A percentile compares a stretch with the other conserved stretches of the same genome.
Conservation (phyloP, 2,888 invertebrate genomes). For the Drosophila histrio region DNA sequence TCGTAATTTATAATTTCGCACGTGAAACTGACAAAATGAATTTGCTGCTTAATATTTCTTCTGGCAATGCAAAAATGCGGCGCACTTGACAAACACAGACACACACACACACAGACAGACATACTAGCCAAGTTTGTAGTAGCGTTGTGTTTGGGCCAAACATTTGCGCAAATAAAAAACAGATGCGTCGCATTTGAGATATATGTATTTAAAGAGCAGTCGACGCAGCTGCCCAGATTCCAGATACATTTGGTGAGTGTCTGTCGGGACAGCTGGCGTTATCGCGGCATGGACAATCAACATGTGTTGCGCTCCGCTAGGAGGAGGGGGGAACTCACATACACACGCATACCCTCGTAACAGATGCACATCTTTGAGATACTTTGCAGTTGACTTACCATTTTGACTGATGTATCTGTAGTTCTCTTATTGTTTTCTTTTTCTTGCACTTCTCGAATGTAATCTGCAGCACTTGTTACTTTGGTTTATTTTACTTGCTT, state of each 20-base stretch:
- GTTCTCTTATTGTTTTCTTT: not conserved
- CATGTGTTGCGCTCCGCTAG: slow-evolving; percentile 65
- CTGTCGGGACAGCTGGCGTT: slow-evolving; percentile 64
- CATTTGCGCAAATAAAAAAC: slow-evolving; percentile 73
- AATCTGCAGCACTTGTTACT: not conserved
- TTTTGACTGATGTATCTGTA: slow-evolving; percentile 29
- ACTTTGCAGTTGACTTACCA: slow-evolving; percentile 59
- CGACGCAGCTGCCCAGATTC: slow-evolving; percentile 46
- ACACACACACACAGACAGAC: not conserved
- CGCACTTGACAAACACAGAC: slow-evolving; percentile 46
- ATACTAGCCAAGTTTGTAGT: slow-evolving; percentile 33
- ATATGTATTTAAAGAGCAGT: slow-evolving; percentile 29
- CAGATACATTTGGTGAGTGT: slow-evolving; percentile 39
- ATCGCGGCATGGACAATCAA: slow-evolving; percentile 64
- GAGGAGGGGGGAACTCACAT: not conserved
- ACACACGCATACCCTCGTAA: not conserved
- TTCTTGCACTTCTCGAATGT: not conserved
- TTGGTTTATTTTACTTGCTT: slow-evolving; percentile 25
- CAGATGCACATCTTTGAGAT: slow-evolving; percentile 49
- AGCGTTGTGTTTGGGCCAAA: slow-evolving; percentile 41
- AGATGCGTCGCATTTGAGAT: slow-evolving; percentile 58
- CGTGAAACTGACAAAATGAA: slow-evolving; percentile 74
- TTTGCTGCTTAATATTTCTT: slow-evolving; percentile 22
- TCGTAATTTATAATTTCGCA: slow-evolving; percentile 78
- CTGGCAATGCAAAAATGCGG: slow-evolving; percentile 48